Base-by-base conservation (phyloP, 2,113 vertebrate species). In the Rhipidura dahli region DNA sequence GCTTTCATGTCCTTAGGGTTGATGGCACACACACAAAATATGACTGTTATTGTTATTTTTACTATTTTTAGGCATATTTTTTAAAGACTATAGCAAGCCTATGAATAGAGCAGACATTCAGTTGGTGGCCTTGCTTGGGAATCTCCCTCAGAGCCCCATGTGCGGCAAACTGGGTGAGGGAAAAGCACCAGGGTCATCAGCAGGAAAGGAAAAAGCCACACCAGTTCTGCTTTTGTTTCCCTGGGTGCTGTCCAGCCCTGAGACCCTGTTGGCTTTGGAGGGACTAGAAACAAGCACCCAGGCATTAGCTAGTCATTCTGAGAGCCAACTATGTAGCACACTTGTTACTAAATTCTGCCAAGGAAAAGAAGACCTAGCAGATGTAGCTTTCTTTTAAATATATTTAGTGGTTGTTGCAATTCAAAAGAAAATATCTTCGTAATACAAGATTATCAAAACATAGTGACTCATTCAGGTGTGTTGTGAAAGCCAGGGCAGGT, bases 1-100 rank as follows among this genome's bases (percentile, higher is more conserved):
- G 63, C 91, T 85, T 77, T 70, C 68, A 68, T 89, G 84, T 83
- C 91, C 71, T 92, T 71, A 59, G 79, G 69, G 27, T 27, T 90
- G 87, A 68, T 91, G 39, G 40, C 78, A 86, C 61, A 83, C 70
- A 42, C 16, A 73, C 54, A 93, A 90, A 81, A 50, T 76, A 83
- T 85, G 83, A 73, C 37, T 69, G 88, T 65, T 89, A 75, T 71
- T 96, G 94, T 95, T 86, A 63, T 83, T 90, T 81, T 92, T 96
- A 66, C 93, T 96, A 95, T 94, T 94, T 96, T 93, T 95, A 97
- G 77, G 49, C 27, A 27, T 60, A 59, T 11, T 71, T 71, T 79
- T 30, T 90, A 82, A 90, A 78, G 83, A 87, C n/a, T 61, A 75
- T 35, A 82, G 6, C n/a, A 68, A 51, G 49, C 44, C 20, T 37